A percentile compares a stretch with the other conserved stretches of the same genome.
Evolutionary conservation across 2,797 vertebrate genomes (phyloP).

Genomic region (Onychomys leucogaster): DNA sequence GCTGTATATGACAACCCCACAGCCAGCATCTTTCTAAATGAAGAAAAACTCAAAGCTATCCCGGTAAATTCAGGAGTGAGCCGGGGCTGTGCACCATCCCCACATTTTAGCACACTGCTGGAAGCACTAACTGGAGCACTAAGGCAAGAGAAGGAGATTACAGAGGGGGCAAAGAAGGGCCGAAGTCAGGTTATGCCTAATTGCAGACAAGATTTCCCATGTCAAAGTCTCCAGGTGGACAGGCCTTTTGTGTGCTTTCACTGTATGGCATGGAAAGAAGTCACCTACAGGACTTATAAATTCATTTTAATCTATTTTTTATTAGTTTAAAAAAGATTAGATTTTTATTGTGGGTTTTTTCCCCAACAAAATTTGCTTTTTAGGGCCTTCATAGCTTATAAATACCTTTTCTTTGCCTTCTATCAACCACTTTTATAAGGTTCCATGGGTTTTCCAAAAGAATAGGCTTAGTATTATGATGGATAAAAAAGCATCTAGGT

Average conservation of each 20-base stretch:
- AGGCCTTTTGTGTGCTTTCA: neutral
- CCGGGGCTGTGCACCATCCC: rapidly evolving
- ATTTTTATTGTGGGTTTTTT: neutral
- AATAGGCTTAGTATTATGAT: neutral
- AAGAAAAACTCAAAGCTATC: neutral
- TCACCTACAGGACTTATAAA: neutral
- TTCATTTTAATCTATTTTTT: neutral
- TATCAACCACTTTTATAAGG: neutral
- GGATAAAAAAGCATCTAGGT: neutral
- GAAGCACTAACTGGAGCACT: neutral
- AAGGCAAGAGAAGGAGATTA: neutral
- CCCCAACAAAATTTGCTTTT: neutral
- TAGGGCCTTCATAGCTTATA: neutral
- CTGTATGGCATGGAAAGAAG: neutral
- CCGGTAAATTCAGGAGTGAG: neutral
- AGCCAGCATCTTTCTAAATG: neutral
- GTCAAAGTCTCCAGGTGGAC: neutral
- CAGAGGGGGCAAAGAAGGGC: neutral
- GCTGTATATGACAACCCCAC: neutral
- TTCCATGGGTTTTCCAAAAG: neutral
- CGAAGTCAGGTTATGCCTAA: neutral
- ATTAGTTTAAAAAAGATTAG: neutral
- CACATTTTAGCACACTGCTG: neutral
- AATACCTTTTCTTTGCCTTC: neutral
- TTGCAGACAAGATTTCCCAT: neutral